These are phyloP conservation scores for Zeugodacus cucurbitae DNA, from an alignment of 1,140 invertebrate species.

Conservation along the genomic window DNA sequence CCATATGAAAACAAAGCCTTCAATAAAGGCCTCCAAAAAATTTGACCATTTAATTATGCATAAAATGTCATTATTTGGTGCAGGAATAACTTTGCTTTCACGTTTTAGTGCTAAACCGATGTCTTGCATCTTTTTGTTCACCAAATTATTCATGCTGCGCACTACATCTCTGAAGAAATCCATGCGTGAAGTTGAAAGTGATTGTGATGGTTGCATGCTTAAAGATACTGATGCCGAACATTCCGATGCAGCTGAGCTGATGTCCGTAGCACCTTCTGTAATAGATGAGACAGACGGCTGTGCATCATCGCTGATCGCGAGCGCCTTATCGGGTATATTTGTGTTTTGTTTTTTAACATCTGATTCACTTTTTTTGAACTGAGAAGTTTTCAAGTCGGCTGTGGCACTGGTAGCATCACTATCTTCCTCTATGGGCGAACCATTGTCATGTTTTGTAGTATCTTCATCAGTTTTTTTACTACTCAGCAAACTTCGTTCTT, in stretches of 20 bases:
- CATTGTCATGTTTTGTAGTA: background rate
- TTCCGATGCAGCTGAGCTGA: conserved; percentile 34
- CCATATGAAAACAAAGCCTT: conserved; percentile 58
- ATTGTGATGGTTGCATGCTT: background rate
- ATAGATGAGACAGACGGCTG: background rate
- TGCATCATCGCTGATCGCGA: background rate
- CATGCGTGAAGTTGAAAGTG: background rate
- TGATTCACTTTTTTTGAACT: no score
- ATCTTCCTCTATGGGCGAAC: background rate
- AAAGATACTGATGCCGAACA: background rate
- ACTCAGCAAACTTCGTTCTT: background rate
- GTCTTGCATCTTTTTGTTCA: conserved; percentile 64
- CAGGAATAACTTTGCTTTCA: conserved; percentile 60
- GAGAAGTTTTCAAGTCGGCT: background rate
- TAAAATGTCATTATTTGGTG: conserved; percentile 59
- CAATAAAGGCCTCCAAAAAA: conserved; percentile 57
- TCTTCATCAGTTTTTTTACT: background rate
- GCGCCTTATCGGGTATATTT: background rate
- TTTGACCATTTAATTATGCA: conserved; percentile 62
- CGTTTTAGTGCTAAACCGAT: conserved; percentile 59
- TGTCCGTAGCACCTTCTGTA: background rate
- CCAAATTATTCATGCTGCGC: conserved; percentile 59
- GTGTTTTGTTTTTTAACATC: no score
- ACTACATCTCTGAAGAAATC: conserved; percentile 57
- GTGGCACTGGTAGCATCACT: background rate